Conservation (phyloP, 1,140 invertebrate species). For the Heliothis subflexa region DNA sequence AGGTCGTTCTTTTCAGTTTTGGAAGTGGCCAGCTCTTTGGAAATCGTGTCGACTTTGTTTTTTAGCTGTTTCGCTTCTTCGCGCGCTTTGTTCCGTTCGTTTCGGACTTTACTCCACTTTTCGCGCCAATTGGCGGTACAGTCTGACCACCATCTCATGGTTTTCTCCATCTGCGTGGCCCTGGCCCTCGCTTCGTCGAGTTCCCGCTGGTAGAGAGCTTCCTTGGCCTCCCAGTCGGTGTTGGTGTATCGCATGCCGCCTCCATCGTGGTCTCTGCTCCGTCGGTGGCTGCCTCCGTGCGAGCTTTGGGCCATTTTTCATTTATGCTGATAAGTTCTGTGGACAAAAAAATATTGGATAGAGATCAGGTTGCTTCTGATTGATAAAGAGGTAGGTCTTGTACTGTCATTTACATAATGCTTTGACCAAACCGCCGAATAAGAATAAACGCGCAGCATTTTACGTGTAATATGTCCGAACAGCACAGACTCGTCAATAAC, state of each 20-base stretch:
- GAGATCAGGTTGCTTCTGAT: too few species aligned
- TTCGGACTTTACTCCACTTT: conserved; percentile 96
- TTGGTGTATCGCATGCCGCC: conserved; percentile 73
- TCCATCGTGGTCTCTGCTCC: conserved; percentile 73
- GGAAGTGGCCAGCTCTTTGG: conserved; percentile 91
- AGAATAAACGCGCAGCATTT: not conserved
- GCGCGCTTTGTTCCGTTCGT: conserved; percentile 93
- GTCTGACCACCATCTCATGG: conserved; percentile 98
- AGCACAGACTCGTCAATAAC: not conserved
- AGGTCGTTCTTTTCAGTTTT: conserved; percentile 94
- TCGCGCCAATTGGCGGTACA: conserved; percentile 91
- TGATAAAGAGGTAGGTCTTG: too few species aligned
- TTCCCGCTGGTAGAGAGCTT: conserved; percentile 90
- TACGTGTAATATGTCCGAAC: not conserved
- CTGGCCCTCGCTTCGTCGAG: conserved; percentile 96
- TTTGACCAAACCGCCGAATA: too few species aligned
- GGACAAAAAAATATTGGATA: conserved; percentile 9
- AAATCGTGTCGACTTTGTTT: conserved; percentile 91
- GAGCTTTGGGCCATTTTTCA: conserved; percentile 82
- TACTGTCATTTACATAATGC: too few species aligned
- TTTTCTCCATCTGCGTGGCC: conserved; percentile 99
- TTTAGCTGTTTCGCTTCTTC: conserved; percentile 94
- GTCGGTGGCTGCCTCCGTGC: conserved; percentile 77
- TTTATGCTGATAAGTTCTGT: conserved; percentile 54
- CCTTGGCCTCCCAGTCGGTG: conserved; percentile 82